Evolutionary conservation across 92 coral and sea anemone genomes (phyloP).

Genomic region (Pocillopora meandrina): DNA sequence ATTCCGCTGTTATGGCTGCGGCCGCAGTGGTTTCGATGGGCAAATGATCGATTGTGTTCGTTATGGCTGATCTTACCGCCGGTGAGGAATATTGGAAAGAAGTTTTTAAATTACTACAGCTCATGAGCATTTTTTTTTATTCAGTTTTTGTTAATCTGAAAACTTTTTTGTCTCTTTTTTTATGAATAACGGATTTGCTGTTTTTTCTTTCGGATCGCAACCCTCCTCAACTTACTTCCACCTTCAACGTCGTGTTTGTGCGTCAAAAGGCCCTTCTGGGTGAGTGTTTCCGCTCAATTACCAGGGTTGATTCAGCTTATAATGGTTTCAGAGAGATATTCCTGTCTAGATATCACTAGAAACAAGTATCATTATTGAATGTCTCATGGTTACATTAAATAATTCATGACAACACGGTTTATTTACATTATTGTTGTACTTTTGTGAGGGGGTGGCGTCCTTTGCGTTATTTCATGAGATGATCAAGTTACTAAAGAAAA

Average conservation of each 20-base stretch:
- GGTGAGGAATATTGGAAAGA: constrained; percentile 54
- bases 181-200: not conserved
- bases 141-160: not conserved
- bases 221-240: not conserved
- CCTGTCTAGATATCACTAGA: not conserved
- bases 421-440: not conserved
- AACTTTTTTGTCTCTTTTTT: not conserved
- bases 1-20: constrained; percentile 76
- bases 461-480: no score
- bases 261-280: constrained; percentile 60
- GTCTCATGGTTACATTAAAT: not conserved
- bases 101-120: not conserved
- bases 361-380: not conserved
- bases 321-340: not conserved
- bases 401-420: not conserved
- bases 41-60: constrained; percentile 67
- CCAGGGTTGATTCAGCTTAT: not conserved
- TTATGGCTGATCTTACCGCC: constrained; percentile 84
- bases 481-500: no score
- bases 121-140: no score
- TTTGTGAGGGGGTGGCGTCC: no score
- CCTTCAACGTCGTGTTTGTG: not conserved
- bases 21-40: constrained; percentile 93
- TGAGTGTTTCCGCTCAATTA: constrained; percentile 21
- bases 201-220: not conserved